Evolutionary conservation across 2,888 invertebrate genomes (phyloP), one percentile per base, ranked within the genome.

Genomic region (Macrophya annulata): DNA sequence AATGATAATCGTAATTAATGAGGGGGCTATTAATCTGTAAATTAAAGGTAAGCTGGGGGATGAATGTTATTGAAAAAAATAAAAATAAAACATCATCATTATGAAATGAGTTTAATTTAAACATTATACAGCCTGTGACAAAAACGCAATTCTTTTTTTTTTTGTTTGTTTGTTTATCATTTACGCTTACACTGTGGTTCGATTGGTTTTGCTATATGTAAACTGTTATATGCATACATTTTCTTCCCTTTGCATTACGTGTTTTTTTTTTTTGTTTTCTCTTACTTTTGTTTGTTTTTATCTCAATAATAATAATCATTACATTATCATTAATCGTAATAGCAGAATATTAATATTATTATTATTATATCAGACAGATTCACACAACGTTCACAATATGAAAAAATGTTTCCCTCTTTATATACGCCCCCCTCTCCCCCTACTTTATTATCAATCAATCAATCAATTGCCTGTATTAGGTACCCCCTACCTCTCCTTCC

Each of bases 101-200:
- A 92, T 90, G 91, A 92, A 93, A 92, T 92, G 90, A 90, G 91
- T 93, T 93, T 92, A 93, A 93, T 93, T 91, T 90, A 90, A 92
- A 91, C 89, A 91, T 91, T 89, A 90, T 92, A 92, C 92, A 92
- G 92, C 90, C 90, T 91, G 91, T 91, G 92, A 92, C 91, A 92
- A 92, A 91, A 85, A 89, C 89, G 89, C 90, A 91, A 90, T 91
- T 90, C 88, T 91, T 90, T 88, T 1, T 31, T 31, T 31, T 31
- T 31, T 3, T 31, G 1, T 31, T 31, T 31, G 31, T n/a, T n/a
- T 31, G n/a, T 74, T 37, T 68, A 68, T 71, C 83, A 51, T 48
- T 71, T 90, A 89, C 89, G 90, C 88, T 90, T 91, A 59, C 51
- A 62, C 21, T 81, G 40, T 81, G 17, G 17, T 68, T 68, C 68